Conservation (phyloP, 1,140 invertebrate species). For the Helicoverpa zea region DNA sequence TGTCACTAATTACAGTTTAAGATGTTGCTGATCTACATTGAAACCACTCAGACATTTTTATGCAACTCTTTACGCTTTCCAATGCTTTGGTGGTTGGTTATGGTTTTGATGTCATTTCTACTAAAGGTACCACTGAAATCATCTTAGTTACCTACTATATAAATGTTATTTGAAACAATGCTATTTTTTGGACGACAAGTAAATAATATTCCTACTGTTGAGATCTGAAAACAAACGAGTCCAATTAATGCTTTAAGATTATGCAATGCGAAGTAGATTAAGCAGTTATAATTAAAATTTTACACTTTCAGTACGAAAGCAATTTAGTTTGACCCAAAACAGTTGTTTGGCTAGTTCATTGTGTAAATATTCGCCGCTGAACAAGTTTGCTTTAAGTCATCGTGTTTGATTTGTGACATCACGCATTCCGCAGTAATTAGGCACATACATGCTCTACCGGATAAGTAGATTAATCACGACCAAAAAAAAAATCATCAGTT, state of each 20-base stretch:
- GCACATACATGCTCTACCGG: background rate
- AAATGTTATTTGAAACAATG: too few relatives aligned
- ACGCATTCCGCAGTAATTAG: conserved; percentile 38
- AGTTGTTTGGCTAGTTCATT: conserved; percentile 18
- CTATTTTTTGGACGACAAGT: too few relatives aligned
- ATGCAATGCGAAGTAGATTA: background rate
- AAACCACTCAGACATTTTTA: background rate
- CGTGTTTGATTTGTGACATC: conserved; percentile 38
- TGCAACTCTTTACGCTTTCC: conserved; percentile 26
- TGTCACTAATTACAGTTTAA: conserved; percentile 14
- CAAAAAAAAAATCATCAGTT: background rate
- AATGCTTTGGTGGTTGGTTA: background rate
- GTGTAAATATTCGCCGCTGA: conserved; percentile 19
- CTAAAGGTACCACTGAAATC: too few relatives aligned
- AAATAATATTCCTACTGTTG: too few relatives aligned
- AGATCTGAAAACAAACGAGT: too few relatives aligned
- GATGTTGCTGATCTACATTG: conserved; percentile 1
- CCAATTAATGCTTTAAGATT: too few relatives aligned
- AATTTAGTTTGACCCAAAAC: conserved; percentile 9
- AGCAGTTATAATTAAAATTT: background rate
- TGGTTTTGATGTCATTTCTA: background rate
- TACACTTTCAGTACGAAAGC: conserved; percentile 22
- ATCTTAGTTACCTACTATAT: too few relatives aligned
- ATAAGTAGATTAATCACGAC: background rate
- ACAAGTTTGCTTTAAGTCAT: conserved; percentile 32